Conservation (phyloP, 2,888 invertebrate species). For the Orthonevra nobilis region DNA sequence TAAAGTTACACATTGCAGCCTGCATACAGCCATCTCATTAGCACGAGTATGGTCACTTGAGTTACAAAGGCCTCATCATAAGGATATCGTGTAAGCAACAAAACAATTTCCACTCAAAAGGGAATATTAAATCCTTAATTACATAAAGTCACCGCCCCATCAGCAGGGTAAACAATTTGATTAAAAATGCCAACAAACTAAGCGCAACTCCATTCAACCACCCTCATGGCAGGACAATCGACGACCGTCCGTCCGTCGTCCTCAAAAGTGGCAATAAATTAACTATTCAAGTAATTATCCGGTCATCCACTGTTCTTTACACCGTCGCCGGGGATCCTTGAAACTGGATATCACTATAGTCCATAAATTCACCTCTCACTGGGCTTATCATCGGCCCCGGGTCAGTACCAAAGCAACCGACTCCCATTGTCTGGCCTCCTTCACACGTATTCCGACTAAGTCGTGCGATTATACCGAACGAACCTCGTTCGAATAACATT, state of each 20-base stretch:
- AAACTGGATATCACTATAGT: constrained; percentile 29
- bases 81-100: constrained; percentile 4
- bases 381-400: constrained; percentile 8
- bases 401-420: not conserved
- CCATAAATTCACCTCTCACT: constrained; percentile 30
- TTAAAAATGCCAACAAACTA: constrained; percentile 31
- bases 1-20: no score
- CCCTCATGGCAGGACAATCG: not conserved
- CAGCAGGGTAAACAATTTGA: constrained; percentile 26
- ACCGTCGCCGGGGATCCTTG: not conserved
- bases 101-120: constrained; percentile 4
- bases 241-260: not conserved
- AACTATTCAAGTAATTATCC: constrained; percentile 54
- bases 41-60: not conserved
- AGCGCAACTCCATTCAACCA: not conserved
- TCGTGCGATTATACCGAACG: constrained; percentile 10
- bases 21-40: not conserved
- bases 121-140: constrained; percentile 26
- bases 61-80: not conserved
- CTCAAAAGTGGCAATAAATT: constrained; percentile 30
- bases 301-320: constrained; percentile 24
- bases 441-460: constrained; percentile 22
- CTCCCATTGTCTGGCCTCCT: not conserved
- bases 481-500: constrained; percentile 13
- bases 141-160: constrained; percentile 17